Evolutionary conservation across 2,113 vertebrate genomes (phyloP).

Genomic region (Pogona vitticeps): DNA sequence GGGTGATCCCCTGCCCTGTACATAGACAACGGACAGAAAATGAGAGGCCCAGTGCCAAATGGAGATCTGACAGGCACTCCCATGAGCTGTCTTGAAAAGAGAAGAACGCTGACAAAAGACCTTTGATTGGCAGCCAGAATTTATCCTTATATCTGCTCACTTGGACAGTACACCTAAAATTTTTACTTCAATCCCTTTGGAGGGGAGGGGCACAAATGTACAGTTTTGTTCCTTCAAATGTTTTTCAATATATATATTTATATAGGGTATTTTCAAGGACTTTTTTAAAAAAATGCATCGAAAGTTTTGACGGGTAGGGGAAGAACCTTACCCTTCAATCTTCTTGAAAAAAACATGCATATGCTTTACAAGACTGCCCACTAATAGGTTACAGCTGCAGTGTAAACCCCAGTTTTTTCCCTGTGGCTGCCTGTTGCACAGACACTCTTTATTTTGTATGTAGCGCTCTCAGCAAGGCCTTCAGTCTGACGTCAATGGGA

Average conservation of each 20-base stretch:
- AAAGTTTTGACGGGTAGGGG: too few relatives aligned
- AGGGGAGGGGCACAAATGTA: not conserved
- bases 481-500: slow-evolving; percentile 4
- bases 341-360: not conserved
- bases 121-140: not conserved
- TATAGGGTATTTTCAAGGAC: not conserved
- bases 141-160: not conserved
- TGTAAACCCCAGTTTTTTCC: not conserved
- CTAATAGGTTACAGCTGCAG: not conserved
- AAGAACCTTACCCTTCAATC: not conserved
- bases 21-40: not conserved
- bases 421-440: not conserved
- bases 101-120: not conserved
- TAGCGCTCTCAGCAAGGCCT: not conserved
- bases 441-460: not conserved
- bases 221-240: not conserved
- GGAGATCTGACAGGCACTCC: not conserved
- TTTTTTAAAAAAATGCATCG: too few relatives aligned
- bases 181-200: not conserved
- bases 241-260: not conserved
- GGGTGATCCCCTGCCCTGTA: not conserved
- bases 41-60: not conserved
- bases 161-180: not conserved
- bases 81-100: not conserved
- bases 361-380: not conserved